Base-by-base conservation (phyloP, 2,113 vertebrate species). In the Proteles cristata region DNA sequence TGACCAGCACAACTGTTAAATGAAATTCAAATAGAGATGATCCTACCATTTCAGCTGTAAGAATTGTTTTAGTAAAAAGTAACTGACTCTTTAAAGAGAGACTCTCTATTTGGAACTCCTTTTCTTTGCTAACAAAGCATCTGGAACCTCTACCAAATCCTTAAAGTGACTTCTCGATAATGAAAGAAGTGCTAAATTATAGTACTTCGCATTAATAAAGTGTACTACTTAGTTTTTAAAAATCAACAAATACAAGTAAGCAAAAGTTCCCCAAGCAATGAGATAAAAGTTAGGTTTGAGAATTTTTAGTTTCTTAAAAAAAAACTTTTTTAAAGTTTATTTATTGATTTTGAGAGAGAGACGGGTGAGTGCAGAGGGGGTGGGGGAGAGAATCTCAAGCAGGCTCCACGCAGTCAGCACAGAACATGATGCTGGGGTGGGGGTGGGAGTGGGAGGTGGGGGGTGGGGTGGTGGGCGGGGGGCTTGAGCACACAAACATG, bases 41-140 rank as follows among this genome's bases (percentile, higher is more conserved):
- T 85, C 33, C 31, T 81, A 26, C 17, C 19, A 45, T 31, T 71
- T 93, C 68, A 83, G 66, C 9, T 73, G 5, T 65, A 88, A 89
- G 5, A 89, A 33, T 33, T 15, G 4, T 84, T 92, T 77, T 66
- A 66, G 89, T 53, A 43, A 19, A 85, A 82, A 74, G 16, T 48
- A 95, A 45, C 26, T 4, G 77, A 97, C 69, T 92, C 73, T 63
- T 92, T 14, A 92, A 94, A 92, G 16, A 71, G 66, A 94, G n/a
- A 83, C 26, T 71, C 50, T 94, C 55, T 48, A 28, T 12, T 3
- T n/a, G 43, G 39, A 1, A 66, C n/a, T 53, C 21, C 7, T 48
- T 77, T 71, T 50, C 39, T 68, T 88, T 82, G 63, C 66, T 68
- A 82, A 74, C 4, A n/a, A 17, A 53, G 11, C 6, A 89, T 12